A percentile compares a stretch with the other conserved stretches of the same genome.
Evolutionary conservation across 2,888 invertebrate species (phyloP).

Genomic region (Lepas anatifera): DNA sequence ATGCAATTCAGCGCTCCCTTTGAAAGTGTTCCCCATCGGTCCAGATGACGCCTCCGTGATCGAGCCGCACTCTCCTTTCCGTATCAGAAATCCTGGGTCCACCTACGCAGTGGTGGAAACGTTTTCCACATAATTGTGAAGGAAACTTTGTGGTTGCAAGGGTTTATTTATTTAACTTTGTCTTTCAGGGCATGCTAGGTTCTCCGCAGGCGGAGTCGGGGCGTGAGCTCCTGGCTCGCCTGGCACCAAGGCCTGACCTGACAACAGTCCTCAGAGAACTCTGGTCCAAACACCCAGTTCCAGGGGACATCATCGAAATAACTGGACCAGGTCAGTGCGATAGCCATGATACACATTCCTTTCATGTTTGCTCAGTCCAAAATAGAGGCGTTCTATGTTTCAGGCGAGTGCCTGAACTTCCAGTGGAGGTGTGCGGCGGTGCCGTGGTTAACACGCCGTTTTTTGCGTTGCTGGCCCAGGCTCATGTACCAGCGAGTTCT

Average conservation of each 20-base stretch:
- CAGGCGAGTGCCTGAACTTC: background rate
- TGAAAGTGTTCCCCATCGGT: no score
- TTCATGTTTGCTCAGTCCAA: background rate
- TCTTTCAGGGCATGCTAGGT: no score
- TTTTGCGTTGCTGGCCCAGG: background rate
- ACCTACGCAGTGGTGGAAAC: no score
- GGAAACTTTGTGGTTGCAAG: no score
- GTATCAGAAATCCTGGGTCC: no score
- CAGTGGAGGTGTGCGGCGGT: no score
- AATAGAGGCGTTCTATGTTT: background rate
- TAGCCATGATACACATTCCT: background rate
- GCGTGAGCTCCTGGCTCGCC: background rate
- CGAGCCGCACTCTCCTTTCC: no score
- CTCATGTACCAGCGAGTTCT: background rate
- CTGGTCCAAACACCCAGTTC: background rate
- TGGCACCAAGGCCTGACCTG: background rate
- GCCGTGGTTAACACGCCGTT: no score
- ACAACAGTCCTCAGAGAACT: background rate
- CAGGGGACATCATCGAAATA: background rate
- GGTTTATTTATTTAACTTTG: no score
- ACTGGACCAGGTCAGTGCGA: background rate
- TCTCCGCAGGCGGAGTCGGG: background rate
- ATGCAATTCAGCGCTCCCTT: no score
- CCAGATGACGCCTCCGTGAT: no score
- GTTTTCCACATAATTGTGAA: no score